Evolutionary conservation across 2,888 invertebrate species (phyloP), one percentile per base, ranked within the genome.

Genomic region (Lutraria lutraria): DNA sequence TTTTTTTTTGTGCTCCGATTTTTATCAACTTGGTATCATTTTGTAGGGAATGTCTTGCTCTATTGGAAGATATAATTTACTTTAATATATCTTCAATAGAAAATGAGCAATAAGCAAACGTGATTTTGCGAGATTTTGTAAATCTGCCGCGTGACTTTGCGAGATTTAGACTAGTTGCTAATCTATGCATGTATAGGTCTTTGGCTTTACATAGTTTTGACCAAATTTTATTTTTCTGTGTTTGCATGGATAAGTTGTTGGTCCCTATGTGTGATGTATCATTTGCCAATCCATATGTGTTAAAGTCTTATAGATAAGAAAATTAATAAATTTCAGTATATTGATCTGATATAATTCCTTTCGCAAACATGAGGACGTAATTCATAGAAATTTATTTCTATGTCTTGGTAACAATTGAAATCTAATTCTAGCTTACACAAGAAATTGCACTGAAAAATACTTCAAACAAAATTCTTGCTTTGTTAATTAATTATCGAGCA

Each of bases 281-380:
- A 68, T 25, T 25, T 13, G 6, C n/a, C 4, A 6, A 25, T 25
- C 63, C 63, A 13, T 19, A 21, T 60, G 60, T n/a, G 63, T 68
- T 43, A 43, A 43, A 43, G 43, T 43, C 43, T 43, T 68, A 25
- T 10, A 68, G 87, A 87, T 87, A 87, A 87, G 83, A 87, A 25
- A 82, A 83, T 83, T 83, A 87, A 87, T 87, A 83, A 83, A 79
- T 80, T 63, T 83, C 16, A 19, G 19, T 53, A 76, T 60, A 83
- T 63, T 80, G 87, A 87, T 87, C 87, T 29, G n/a, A 21, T 16
- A 60, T 80, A 87, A 83, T 87, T 80, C 87, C 83, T 43, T 63
- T n/a, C 43, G 63, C 80, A 83, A 80, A 83, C 87, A 82, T 68
- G n/a, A 25, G 12, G 25, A 13, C 63, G 25, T 68, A 25, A 68